Evolutionary conservation across 1,140 invertebrate genomes (phyloP).

Genomic region (Leptinotarsa texana): DNA sequence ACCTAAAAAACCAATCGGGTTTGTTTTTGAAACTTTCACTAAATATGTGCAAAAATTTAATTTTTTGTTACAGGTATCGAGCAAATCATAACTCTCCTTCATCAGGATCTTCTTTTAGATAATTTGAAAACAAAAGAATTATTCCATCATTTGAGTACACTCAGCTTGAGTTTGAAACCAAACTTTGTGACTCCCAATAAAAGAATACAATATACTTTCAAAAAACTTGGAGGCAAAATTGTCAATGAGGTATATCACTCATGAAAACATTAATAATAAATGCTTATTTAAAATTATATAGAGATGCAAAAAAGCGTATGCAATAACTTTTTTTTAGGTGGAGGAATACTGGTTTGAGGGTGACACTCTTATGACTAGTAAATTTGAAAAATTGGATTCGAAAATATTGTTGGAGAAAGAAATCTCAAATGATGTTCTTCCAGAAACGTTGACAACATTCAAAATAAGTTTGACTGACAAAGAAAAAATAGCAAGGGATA

Average conservation of each 20-base stretch:
- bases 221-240: constrained; percentile 57
- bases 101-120: constrained; percentile 58
- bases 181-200: constrained; percentile 46
- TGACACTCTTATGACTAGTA: constrained; percentile 52
- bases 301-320: not conserved
- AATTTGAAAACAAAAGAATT: constrained; percentile 54
- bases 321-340: constrained; percentile 39
- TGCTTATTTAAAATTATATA: not conserved
- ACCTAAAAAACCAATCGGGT: constrained; percentile 43
- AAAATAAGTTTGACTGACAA: constrained; percentile 62
- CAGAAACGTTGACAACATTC: constrained; percentile 61
- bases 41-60: constrained; percentile 22
- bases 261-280: not conserved
- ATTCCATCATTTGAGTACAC: constrained; percentile 58
- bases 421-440: constrained; percentile 48
- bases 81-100: constrained; percentile 58
- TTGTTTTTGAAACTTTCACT: constrained; percentile 24
- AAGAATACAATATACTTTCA: constrained; percentile 56
- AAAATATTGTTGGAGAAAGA: constrained; percentile 52
- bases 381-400: constrained; percentile 53
- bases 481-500: constrained; percentile 60
- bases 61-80: constrained; percentile 48
- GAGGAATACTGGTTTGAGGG: constrained; percentile 58
- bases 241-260: constrained; percentile 47
- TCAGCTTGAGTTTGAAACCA: constrained; percentile 55